Evolutionary conservation across 2,888 invertebrate species (phyloP).

Genomic region (Syrphus vitripennis): DNA sequence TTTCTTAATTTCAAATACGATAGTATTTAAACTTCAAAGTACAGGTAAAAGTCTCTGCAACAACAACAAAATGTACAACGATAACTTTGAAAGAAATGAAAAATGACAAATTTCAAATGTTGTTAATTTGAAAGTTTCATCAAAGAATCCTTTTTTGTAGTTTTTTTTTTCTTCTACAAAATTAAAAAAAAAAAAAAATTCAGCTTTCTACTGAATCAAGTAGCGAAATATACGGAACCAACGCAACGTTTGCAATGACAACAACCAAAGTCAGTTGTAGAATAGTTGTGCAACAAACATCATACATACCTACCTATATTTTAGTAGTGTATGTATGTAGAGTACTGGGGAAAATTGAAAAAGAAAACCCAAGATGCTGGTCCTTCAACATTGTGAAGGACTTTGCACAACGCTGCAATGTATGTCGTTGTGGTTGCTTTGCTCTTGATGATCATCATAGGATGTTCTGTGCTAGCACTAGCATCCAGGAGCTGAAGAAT

Average conservation of each 20-base stretch:
- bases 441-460: conserved; percentile 11
- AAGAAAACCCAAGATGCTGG: conserved; percentile 62
- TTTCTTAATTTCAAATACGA: background rate
- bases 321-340: background rate
- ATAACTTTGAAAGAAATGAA: conserved; percentile 29
- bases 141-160: conserved; percentile 37
- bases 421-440: conserved; percentile 42
- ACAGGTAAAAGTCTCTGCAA: background rate
- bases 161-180: background rate
- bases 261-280: conserved; percentile 20
- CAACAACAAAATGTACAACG: background rate
- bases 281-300: conserved; percentile 52
- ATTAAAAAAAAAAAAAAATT: background rate
- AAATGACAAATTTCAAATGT: conserved; percentile 57
- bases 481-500: too few species aligned
- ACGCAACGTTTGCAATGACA: background rate
- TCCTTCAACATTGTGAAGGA: conserved; percentile 63
- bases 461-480: background rate
- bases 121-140: conserved; percentile 56
- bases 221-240: conserved; percentile 6
- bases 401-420: conserved; percentile 60
- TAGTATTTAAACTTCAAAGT: background rate
- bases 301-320: background rate
- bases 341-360: conserved; percentile 40
- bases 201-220: background rate